These are phyloP conservation scores for Burhinus bistriatus DNA, from an alignment of 2,113 vertebrate species.

Conservation along the genomic window DNA sequence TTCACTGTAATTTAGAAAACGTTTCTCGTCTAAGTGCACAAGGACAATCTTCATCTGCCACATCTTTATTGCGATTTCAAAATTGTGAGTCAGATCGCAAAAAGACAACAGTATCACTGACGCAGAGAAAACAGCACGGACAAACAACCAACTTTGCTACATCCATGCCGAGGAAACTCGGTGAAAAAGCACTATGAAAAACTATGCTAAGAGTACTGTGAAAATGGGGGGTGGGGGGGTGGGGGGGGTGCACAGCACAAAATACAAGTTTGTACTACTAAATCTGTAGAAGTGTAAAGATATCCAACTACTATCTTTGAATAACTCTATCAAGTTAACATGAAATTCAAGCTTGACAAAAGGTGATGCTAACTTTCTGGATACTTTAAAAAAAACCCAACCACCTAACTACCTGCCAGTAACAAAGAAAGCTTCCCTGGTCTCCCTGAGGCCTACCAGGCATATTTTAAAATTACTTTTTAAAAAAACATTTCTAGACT, in stretches of 20 bases:
- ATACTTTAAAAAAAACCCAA: background rate
- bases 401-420: background rate
- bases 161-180: fast-evolving
- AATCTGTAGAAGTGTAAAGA: background rate
- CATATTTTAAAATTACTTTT: background rate
- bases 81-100: fast-evolving
- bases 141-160: background rate
- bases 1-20: fast-evolving
- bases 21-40: background rate
- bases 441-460: background rate
- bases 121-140: fast-evolving
- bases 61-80: fast-evolving
- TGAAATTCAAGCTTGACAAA: background rate
- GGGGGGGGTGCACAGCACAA: background rate
- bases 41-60: background rate
- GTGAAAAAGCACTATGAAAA: fast-evolving
- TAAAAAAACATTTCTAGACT: background rate
- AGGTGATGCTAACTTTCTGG: background rate
- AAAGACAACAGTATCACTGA: fast-evolving
- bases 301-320: fast-evolving
- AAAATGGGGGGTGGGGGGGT: fast-evolving
- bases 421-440: background rate
- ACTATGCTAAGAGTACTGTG: fast-evolving
- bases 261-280: background rate
- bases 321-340: background rate